phyloP scores from a whole-genome alignment of 2,888 invertebrate genomes.

The Ashinkailepas kermadecensis region DNA sequence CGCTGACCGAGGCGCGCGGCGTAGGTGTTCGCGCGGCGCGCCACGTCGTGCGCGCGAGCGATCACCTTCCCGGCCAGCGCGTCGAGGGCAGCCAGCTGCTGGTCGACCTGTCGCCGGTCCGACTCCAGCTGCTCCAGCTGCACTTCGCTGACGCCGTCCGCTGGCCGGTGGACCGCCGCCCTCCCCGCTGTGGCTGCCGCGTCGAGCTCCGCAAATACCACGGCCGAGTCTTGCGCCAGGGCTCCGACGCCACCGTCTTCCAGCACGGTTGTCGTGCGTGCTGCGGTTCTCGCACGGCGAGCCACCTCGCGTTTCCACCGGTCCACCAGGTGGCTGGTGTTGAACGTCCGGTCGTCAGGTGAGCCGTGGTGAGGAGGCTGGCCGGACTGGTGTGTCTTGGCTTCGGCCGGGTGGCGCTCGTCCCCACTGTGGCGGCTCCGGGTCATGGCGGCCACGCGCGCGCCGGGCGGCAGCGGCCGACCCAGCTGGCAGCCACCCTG shows the following conservation, averaged over 20 bases:
- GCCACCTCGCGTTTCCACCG: neutral
- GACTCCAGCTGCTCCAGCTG: neutral
- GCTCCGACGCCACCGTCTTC: no score
- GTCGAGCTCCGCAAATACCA: no score
- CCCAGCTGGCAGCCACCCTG: neutral
- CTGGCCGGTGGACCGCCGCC: neutral
- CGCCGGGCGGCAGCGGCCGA: neutral
- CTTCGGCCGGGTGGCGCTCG: neutral
- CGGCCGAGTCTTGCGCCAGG: no score
- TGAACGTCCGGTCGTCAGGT: no score
- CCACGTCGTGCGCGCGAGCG: neutral
- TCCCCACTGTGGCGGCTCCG: no score
- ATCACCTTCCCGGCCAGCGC: neutral
- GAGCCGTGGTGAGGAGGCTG: neutral
- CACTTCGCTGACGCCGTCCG: neutral
- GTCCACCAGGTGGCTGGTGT: neutral
- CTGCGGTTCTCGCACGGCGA: no score
- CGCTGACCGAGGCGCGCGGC: neutral
- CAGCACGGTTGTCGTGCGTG: no score
- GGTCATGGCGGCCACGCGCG: neutral
- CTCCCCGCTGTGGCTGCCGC: neutral
- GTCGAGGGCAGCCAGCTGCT: neutral
- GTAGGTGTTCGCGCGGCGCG: neutral
- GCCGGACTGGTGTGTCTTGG: neutral
- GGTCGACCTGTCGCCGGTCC: neutral